Percentiles rank a stretch among this genome's conserved stretches.
Evolutionary conservation across 53 echinoderm and acorn worm genomes (phyloP).

Genomic region (Apostichopus leukothele): DNA sequence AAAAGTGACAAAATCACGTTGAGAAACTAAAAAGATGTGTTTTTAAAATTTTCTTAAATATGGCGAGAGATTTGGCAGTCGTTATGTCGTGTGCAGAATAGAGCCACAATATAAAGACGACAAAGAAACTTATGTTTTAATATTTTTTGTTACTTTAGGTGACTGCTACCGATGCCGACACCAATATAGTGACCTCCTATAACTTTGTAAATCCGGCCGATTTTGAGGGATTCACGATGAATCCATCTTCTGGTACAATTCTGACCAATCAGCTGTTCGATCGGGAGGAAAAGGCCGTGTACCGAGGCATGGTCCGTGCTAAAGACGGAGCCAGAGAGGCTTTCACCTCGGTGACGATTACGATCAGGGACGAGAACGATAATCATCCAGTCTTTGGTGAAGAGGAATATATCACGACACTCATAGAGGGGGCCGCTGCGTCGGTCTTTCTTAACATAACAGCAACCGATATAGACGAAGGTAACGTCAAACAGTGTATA

Average conservation of each 20-base stretch:
- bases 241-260: conserved; percentile 21
- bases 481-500: not conserved
- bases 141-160: not conserved
- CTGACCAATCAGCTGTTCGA: conserved; percentile 21
- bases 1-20: too few relatives aligned
- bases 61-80: too few relatives aligned
- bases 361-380: conserved; percentile 28
- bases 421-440: conserved; percentile 1
- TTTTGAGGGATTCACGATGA: conserved; percentile 44
- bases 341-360: conserved; percentile 11
- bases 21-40: too few relatives aligned
- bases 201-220: conserved; percentile 24
- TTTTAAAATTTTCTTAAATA: too few relatives aligned
- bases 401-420: not conserved
- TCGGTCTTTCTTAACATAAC: conserved; percentile 6
- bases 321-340: conserved; percentile 9
- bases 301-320: conserved; percentile 17
- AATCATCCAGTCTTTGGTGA: conserved; percentile 29
- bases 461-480: conserved; percentile 36
- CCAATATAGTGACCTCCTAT: not conserved
- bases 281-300: conserved; percentile 9
- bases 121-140: not conserved
- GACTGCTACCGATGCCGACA: conserved; percentile 11
- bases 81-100: too few relatives aligned
- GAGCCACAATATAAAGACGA: too few relatives aligned